Conservation (phyloP, 2,888 invertebrate genomes). For the Sicus ferrugineus region DNA sequence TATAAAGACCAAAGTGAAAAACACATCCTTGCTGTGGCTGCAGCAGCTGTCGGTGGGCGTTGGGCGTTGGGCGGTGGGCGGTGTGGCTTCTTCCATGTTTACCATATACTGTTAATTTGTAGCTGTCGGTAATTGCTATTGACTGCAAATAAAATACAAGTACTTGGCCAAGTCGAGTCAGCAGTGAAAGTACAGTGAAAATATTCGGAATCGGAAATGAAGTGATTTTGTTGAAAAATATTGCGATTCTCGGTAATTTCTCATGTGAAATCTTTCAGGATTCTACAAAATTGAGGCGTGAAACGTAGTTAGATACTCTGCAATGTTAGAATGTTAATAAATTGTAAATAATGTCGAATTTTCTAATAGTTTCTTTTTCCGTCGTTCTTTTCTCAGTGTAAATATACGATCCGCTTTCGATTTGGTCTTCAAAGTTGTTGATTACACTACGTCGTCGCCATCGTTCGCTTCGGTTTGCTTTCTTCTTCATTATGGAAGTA, state of each 20-base stretch:
- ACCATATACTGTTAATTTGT: slow-evolving; percentile 25
- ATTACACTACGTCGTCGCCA: slow-evolving; percentile 4
- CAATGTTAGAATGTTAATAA: too few relatives aligned
- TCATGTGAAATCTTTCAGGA: too few relatives aligned
- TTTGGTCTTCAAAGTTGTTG: background rate
- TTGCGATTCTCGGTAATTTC: too few relatives aligned
- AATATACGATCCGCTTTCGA: background rate
- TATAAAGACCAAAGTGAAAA: too few relatives aligned
- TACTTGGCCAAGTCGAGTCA: slow-evolving; percentile 9
- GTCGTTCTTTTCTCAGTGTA: background rate
- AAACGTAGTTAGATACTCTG: too few relatives aligned
- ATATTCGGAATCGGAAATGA: too few relatives aligned
- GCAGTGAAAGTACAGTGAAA: background rate
- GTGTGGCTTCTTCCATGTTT: slow-evolving; percentile 15
- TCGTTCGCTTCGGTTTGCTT: slow-evolving; percentile 8
- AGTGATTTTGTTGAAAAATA: too few relatives aligned
- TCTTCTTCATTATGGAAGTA: slow-evolving; percentile 15
- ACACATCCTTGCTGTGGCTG: background rate
- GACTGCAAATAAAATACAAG: slow-evolving; percentile 28
- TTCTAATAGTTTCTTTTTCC: too few relatives aligned
- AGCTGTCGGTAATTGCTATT: slow-evolving; percentile 29
- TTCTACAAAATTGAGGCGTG: too few relatives aligned
- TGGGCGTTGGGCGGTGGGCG: background rate
- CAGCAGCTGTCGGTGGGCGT: background rate
- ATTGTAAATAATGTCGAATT: too few relatives aligned